These are phyloP conservation scores for Nothoprocta perdicaria DNA, from an alignment of 2,113 vertebrate species.

Conservation along the genomic window DNA sequence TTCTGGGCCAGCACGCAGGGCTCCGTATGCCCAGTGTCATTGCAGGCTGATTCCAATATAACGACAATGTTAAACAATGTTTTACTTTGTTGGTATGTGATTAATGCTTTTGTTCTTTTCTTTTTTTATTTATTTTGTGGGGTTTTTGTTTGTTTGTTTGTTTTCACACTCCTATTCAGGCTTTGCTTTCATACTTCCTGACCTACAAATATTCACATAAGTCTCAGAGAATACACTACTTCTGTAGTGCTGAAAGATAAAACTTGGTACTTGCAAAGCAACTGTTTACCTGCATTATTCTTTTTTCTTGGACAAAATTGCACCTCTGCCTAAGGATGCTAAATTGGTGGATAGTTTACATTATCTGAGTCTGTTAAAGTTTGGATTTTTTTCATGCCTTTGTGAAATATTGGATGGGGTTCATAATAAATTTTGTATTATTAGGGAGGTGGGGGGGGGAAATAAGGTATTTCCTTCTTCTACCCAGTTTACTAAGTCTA, in stretches of 20 bases:
- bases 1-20: background rate
- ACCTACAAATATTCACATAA: background rate
- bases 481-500: background rate
- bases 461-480: background rate
- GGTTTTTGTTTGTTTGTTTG: no score
- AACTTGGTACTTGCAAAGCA: background rate
- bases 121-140: no score
- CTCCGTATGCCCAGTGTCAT: accelerated
- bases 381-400: background rate
- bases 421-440: background rate
- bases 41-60: background rate
- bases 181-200: background rate
- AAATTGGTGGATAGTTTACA: background rate
- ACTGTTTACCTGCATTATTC: background rate
- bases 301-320: background rate
- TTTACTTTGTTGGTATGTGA: background rate
- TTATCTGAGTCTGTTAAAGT: background rate
- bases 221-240: background rate
- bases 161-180: accelerated
- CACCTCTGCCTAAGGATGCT: background rate
- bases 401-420: background rate
- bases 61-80: background rate
- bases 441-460: no score
- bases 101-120: accelerated
- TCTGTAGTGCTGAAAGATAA: background rate